Evolutionary conservation across 2,888 invertebrate genomes (phyloP).

Genomic region (Craniophora ligustri): DNA sequence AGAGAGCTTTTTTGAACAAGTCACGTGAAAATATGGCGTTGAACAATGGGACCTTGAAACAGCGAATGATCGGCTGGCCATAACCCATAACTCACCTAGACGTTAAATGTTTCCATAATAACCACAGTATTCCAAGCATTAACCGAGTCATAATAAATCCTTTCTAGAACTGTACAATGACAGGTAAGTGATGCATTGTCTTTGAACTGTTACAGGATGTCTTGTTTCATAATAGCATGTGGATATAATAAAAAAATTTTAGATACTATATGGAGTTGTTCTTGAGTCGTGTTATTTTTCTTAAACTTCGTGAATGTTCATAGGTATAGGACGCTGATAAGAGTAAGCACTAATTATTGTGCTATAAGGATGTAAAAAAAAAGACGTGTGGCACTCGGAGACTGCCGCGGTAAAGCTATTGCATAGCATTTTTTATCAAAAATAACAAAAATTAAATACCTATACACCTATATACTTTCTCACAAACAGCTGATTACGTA

Average conservation of each 20-base stretch:
- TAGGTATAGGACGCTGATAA: no score
- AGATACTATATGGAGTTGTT: no score
- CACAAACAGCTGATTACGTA: no score
- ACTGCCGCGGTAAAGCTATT: no score
- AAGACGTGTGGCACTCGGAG: no score
- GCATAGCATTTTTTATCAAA: no score
- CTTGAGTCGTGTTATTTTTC: no score
- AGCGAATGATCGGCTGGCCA: slow-evolving; percentile 50
- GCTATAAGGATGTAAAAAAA: no score
- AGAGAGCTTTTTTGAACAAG: slow-evolving; percentile 26
- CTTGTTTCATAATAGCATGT: slow-evolving; percentile 42
- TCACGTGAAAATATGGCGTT: slow-evolving; percentile 52
- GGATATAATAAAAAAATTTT: slow-evolving; percentile 25
- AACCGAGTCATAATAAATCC: slow-evolving; percentile 37
- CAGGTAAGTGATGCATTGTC: slow-evolving; percentile 48
- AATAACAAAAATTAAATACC: no score
- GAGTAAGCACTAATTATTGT: no score
- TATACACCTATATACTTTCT: no score
- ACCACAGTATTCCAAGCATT: slow-evolving; percentile 37
- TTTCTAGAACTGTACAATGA: slow-evolving; percentile 23
- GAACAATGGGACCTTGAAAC: slow-evolving; percentile 46
- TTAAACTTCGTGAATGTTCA: no score
- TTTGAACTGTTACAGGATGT: slow-evolving; percentile 34
- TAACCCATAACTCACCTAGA: slow-evolving; percentile 42
- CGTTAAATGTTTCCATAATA: slow-evolving; percentile 54